phyloP scores from a whole-genome alignment of 30 jellyfish, hydroid and myxozoan genomes.

The Hydractinia symbiolongicarpus region DNA sequence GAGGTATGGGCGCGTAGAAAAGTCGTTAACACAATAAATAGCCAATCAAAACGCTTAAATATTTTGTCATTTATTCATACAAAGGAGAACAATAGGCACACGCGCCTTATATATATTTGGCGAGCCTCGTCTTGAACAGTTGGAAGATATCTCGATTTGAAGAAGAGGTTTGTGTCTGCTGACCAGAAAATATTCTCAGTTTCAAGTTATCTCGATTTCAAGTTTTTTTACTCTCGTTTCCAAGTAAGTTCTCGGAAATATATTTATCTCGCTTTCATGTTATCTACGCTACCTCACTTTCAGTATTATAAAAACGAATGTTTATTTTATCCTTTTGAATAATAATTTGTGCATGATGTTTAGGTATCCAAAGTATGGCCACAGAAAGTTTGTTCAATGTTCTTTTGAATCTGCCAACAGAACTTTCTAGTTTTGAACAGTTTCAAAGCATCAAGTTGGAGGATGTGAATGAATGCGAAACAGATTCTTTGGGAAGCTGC shows the following conservation, averaged over 20 bases:
- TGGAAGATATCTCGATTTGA: slow-evolving; percentile 14
- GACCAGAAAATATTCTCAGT: background rate
- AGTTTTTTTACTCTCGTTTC: slow-evolving; percentile 10
- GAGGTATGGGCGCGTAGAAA: slow-evolving; percentile 19
- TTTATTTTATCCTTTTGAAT: background rate
- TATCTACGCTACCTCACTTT: background rate
- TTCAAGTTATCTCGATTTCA: slow-evolving; percentile 1
- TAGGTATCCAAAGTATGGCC: background rate
- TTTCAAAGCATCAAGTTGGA: background rate
- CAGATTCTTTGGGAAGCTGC: slow-evolving; percentile 20
- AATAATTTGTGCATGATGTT: background rate
- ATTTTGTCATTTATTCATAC: slow-evolving; percentile 13
- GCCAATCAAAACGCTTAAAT: background rate
- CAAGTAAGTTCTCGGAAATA: background rate
- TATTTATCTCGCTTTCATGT: background rate
- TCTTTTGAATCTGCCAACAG: background rate
- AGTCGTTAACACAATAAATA: slow-evolving; percentile 7
- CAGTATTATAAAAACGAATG: background rate
- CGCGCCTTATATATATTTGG: slow-evolving; percentile 26
- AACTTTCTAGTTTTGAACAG: background rate
- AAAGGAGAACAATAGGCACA: slow-evolving; percentile 26
- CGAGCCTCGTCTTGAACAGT: slow-evolving; percentile 18
- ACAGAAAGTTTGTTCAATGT: slow-evolving; percentile 1
- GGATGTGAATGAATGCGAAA: background rate
- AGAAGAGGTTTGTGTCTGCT: slow-evolving; percentile 22